Evolutionary conservation across 92 coral and sea anemone species (phyloP).

Genomic region (Pocillopora grandis): DNA sequence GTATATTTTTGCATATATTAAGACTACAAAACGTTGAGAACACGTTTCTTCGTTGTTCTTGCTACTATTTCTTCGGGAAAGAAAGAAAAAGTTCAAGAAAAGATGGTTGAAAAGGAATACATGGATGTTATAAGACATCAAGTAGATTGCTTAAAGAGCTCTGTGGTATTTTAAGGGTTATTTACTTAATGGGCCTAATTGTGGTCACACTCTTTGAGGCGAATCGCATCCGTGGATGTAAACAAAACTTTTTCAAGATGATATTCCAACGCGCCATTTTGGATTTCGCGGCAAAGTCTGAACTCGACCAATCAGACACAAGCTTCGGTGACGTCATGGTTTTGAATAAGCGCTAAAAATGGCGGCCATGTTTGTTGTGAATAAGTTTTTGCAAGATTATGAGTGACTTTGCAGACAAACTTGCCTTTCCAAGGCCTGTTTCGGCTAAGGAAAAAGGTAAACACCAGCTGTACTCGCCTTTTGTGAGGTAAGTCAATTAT

Average conservation of each 20-base stretch:
- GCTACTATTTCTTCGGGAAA: conserved; percentile 15
- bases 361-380: conserved; percentile 80
- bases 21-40: conserved; percentile 22
- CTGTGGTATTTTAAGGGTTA: conserved; percentile 29
- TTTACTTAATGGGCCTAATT: not conserved
- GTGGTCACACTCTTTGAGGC: conserved; percentile 11
- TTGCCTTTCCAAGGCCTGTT: conserved; percentile 63
- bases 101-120: conserved; percentile 13
- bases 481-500: conserved; percentile 67
- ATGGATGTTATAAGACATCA: conserved; percentile 39
- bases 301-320: conserved; percentile 65
- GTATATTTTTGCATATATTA: conserved; percentile 98
- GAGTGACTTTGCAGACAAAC: conserved; percentile 71
- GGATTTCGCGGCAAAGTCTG: conserved; percentile 88
- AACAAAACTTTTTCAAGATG: conserved; percentile 68
- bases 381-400: conserved; percentile 33
- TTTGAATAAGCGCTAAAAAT: conserved; percentile 59
- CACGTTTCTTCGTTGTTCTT: conserved; percentile 21
- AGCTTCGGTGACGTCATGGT: conserved; percentile 74
- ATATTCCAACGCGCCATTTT: conserved; percentile 69
- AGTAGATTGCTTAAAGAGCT: conserved; percentile 59
- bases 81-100: conserved; percentile 18
- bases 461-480: conserved; percentile 69
- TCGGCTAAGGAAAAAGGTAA: conserved; percentile 62
- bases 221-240: conserved; percentile 51